A percentile compares a stretch with the other conserved stretches of the same genome.
These are phyloP conservation scores for Coenonympha glycerion DNA, from an alignment of 2,888 invertebrate species.

Conservation along the genomic window DNA sequence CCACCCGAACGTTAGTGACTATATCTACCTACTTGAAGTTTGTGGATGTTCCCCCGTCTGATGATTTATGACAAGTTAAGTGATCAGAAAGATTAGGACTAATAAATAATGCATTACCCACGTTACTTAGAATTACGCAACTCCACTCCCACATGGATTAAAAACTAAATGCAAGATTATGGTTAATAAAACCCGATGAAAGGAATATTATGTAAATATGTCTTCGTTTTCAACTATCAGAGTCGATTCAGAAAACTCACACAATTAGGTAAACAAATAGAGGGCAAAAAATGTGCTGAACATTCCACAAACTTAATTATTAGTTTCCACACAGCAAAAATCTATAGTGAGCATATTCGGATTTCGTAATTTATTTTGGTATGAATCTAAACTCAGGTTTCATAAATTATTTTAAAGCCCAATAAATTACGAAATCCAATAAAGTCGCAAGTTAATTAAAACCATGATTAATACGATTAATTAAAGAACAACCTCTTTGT, in stretches of 20 bases:
- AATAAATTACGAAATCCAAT: constrained; percentile 27
- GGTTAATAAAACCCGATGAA: background rate
- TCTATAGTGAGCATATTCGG: background rate
- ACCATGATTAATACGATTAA: constrained; percentile 33
- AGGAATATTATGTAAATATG: background rate
- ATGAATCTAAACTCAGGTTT: constrained; percentile 13
- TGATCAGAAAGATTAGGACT: background rate
- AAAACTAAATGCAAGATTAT: background rate
- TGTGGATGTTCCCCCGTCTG: constrained; percentile 27
- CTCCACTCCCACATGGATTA: background rate
- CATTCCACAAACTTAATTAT: constrained; percentile 30
- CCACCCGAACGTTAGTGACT: constrained; percentile 48
- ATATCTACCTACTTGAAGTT: constrained; percentile 37
- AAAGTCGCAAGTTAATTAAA: constrained; percentile 28
- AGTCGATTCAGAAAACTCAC: background rate
- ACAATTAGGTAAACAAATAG: background rate
- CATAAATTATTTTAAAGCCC: background rate
- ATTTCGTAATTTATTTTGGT: constrained; percentile 20
- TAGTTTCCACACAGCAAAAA: constrained; percentile 39
- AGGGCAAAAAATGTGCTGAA: constrained; percentile 13
- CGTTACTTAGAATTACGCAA: background rate
- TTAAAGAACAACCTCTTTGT: constrained; percentile 44
- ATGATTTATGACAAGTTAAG: background rate
- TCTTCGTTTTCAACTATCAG: background rate
- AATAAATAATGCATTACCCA: background rate